Base-by-base conservation (phyloP, 1,140 invertebrate species). In the Drosophila tristis region DNA sequence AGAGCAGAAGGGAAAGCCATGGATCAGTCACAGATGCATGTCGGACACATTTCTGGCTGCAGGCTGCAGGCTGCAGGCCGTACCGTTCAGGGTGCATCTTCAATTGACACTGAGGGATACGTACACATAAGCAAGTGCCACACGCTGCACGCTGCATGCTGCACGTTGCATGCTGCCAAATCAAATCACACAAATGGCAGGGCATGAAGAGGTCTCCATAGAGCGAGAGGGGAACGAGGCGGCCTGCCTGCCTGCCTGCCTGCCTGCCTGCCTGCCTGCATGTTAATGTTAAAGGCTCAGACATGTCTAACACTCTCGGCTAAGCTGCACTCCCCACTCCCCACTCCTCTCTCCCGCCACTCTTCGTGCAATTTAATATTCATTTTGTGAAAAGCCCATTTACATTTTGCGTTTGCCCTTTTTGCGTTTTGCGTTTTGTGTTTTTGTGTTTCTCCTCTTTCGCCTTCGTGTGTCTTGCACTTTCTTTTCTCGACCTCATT, bases 381-480 rank as follows among this genome's bases (percentile, higher is more conserved):
- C 81, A 85, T 80, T 86, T 86, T 80, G 67, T 76, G 84, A 85
- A 80, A 84, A 75, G 58, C 81, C 80, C 81, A 85, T 85, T 86
- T 86, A 85, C 80, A 85, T 85, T 75, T 75, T 75, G 61, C 72
- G 71, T 75, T 75, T 74, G 72, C 72, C 72, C 61, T 75, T 75
- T 75, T 74, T 49, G 39, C 3, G 2, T 25, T 25, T 25, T 25
- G 23, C 4, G 39, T 43, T 74, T 49, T 42, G 39, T 31, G 35
- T 57, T 80, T 58, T 29, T 15, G n/a, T 39, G 13, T 15, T n/a
- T 35, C 43, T 15, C 13, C 20, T 15, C 35, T 8, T 8, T 15
- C 13, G 2, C 55, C 49, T 49, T 47, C 60, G 54, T 76, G 63
- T 56, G 72, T 61, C 72, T 76, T 76, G 74, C 74, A 75, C 73